Percentiles rank a stretch among this genome's conserved stretches.
Evolutionary conservation across 2,113 vertebrate species (phyloP).

Genomic region (Sylvilagus bachmani): DNA sequence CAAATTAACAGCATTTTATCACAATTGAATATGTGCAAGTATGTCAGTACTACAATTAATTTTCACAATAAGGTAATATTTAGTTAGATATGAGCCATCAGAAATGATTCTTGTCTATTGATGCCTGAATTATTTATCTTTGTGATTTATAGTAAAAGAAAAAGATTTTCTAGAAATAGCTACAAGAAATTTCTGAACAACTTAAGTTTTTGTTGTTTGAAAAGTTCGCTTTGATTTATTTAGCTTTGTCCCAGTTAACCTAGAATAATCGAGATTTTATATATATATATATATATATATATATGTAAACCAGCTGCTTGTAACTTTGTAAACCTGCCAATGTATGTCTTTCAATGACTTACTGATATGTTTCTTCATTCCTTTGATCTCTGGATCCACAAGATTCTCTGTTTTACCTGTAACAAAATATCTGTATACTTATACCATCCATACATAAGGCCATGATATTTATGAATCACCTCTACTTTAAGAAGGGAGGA

Average conservation of each 20-base stretch:
- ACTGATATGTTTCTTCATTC: background rate
- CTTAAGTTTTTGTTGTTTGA: constrained; percentile 7
- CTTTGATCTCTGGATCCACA: background rate
- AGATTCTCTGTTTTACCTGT: background rate
- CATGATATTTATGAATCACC: background rate
- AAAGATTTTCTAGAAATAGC: constrained; percentile 23
- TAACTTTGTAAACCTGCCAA: background rate
- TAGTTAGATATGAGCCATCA: background rate
- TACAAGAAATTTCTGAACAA: background rate
- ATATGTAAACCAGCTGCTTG: background rate
- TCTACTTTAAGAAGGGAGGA: background rate
- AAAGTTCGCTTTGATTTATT: background rate
- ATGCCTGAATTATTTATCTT: constrained; percentile 13
- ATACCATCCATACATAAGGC: background rate
- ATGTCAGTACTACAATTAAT: background rate
- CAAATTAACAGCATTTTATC: constrained; percentile 34
- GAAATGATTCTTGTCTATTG: constrained; percentile 5
- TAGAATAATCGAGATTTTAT: background rate
- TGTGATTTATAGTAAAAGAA: constrained; percentile 55
- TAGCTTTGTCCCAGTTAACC: background rate
- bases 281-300: background rate
- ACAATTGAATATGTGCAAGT: constrained; percentile 33
- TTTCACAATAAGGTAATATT: background rate
- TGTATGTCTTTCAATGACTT: background rate
- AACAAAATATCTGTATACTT: background rate